Base-by-base conservation (phyloP, 2,797 vertebrate species). In the Silurus lanzhouensis region DNA sequence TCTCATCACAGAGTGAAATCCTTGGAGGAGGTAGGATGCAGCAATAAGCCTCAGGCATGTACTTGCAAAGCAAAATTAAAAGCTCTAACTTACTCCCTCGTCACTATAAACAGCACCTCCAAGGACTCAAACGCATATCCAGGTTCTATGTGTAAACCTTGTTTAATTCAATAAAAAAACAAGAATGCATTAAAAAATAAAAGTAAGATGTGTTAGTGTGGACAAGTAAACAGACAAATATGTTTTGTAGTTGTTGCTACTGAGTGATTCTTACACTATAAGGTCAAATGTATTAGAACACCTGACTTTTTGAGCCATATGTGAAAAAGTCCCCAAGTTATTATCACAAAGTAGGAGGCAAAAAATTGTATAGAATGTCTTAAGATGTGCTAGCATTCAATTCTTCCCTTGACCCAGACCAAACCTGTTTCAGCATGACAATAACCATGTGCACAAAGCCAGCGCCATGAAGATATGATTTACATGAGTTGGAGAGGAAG, bases 1-100 rank as follows among this genome's bases (percentile, higher is more conserved):
- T 89, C 84, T 87, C 79, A 88, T 87, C 89, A 79, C 25, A 58
- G 78, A 82, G 68, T 85, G 75, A 89, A 55, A 83, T 76, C 52
- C 55, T 86, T 27, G 68, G 84, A 83, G 68, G 84, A 83, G 75
- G 79, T 85, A 74, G 86, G 77, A 83, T 81, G 77, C 79, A 66
- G 64, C 22, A 82, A 90, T 84, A 88, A 87, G 85, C 87, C 84
- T 83, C 77, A 7, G 84, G 86, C 72, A 68, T 85, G 83, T 70
- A 75, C 68, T 89, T 87, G 57, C 84, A 78, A 84, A 88, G 83
- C 77, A 81, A 85, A 86, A 89, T 84, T 70, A 85, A 86, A 87
- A 85, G 66, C 79, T 84, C 25, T 13, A 63, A 52, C 83, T 68
- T 57, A 64, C 66, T 88, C 72, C 67, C 70, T 87, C 20, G 60